Conservation (phyloP, 2,888 invertebrate genomes). For the Ormyrus labotus region DNA sequence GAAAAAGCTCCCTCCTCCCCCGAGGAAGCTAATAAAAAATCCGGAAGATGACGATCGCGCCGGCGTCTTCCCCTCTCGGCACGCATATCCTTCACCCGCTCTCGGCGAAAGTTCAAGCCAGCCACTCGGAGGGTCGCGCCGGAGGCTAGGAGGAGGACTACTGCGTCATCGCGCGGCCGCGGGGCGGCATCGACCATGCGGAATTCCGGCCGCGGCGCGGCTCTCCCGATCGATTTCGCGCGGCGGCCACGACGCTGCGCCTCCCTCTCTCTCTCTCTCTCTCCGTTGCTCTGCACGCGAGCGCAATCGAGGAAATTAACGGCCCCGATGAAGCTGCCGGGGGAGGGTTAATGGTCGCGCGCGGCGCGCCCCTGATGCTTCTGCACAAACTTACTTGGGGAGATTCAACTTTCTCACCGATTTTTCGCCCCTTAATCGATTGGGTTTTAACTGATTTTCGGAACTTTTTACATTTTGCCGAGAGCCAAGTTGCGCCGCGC, state of each 20-base stretch:
- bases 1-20: not conserved
- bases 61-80: not conserved
- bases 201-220: constrained; percentile 46
- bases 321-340: too few relatives aligned
- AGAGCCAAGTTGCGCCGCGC: too few relatives aligned
- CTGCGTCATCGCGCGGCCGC: constrained; percentile 50
- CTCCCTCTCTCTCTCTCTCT: too few relatives aligned
- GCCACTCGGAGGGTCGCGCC: not conserved
- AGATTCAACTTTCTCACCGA: not conserved
- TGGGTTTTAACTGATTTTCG: too few relatives aligned
- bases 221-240: constrained; percentile 39
- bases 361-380: not conserved
- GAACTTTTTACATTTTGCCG: too few relatives aligned
- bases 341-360: not conserved
- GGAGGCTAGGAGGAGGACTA: not conserved
- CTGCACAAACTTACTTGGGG: not conserved
- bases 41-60: not conserved
- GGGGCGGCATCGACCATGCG: constrained; percentile 48
- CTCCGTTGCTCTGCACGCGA: too few relatives aligned
- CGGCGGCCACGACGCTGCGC: constrained; percentile 5
- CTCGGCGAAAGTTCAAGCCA: not conserved
- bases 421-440: too few relatives aligned
- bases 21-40: too few relatives aligned
- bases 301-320: too few relatives aligned
- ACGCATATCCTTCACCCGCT: too few relatives aligned